Evolutionary conservation across 2,113 vertebrate species (phyloP).

Genomic region (Xyliphius kryptos): DNA sequence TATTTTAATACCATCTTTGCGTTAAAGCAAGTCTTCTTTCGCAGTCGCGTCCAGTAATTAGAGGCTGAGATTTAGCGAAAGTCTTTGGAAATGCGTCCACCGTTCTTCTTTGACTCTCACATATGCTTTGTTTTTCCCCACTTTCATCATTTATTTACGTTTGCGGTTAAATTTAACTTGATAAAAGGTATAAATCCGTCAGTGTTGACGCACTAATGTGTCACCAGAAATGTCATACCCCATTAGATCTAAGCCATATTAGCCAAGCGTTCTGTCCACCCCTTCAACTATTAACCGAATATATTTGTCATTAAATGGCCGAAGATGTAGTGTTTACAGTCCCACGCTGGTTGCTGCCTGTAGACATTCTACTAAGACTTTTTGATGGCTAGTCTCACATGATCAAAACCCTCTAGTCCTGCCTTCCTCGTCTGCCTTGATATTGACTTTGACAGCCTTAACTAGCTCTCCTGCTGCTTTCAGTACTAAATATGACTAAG

Average conservation of each 20-base stretch:
- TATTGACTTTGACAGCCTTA: slow-evolving; percentile 41
- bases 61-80: too few relatives aligned
- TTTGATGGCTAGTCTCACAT: slow-evolving; percentile 31
- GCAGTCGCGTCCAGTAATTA: too few relatives aligned
- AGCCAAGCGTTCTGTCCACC: slow-evolving; percentile 3
- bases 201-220: neutral
- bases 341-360: neutral
- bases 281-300: slow-evolving; percentile 22
- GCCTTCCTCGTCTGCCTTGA: slow-evolving; percentile 19
- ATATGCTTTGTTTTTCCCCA: too few relatives aligned
- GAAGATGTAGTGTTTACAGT: slow-evolving; percentile 3
- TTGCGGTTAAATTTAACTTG: too few relatives aligned
- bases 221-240: neutral
- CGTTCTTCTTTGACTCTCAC: too few relatives aligned
- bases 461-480: slow-evolving; percentile 57
- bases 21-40: too few relatives aligned
- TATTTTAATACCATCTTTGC: too few relatives aligned
- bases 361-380: slow-evolving; percentile 15
- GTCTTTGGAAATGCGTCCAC: too few relatives aligned
- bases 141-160: too few relatives aligned
- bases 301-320: slow-evolving; percentile 31
- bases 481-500: slow-evolving; percentile 39
- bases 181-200: neutral
- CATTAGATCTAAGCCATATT: slow-evolving; percentile 5
- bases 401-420: slow-evolving; percentile 38